phyloP scores from a whole-genome alignment of 2,888 invertebrate genomes.

The Spatulosminthurus flaviceps region DNA sequence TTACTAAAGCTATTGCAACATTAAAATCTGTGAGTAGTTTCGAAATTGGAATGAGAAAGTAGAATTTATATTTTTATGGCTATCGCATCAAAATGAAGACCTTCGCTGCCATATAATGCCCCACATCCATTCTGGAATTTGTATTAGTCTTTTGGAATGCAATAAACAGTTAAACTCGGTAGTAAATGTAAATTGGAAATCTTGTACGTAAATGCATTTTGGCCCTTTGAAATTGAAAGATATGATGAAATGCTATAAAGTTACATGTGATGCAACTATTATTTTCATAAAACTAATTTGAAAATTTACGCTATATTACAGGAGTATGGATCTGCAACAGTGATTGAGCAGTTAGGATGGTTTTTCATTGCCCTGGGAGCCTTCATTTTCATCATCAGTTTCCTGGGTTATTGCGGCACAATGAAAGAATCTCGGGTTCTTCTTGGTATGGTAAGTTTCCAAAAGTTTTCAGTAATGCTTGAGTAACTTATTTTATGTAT shows the following conservation, averaged over 20 bases:
- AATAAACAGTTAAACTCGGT: neutral
- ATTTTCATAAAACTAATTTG: neutral
- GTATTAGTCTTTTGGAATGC: neutral
- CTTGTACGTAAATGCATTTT: neutral
- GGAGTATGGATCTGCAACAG: slow-evolving; percentile 65
- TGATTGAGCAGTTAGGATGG: slow-evolving; percentile 76
- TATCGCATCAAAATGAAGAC: neutral
- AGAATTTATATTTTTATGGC: slow-evolving; percentile 27
- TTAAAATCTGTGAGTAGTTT: neutral
- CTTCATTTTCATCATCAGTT: slow-evolving; percentile 77
- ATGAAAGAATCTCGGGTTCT: slow-evolving; percentile 75
- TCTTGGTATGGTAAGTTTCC: slow-evolving; percentile 73
- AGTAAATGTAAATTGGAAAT: neutral
- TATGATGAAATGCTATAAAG: too few species aligned
- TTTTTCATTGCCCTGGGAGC: slow-evolving; percentile 75
- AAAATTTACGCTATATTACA: slow-evolving; percentile 20
- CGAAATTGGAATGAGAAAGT: slow-evolving; percentile 29
- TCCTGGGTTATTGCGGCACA: slow-evolving; percentile 78
- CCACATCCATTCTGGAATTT: neutral
- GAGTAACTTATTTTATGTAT: neutral
- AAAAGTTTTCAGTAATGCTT: neutral
- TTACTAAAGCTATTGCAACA: neutral
- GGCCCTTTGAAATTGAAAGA: neutral
- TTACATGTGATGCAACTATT: too few species aligned
- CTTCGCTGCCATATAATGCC: neutral